Percentiles rank a stretch among this genome's conserved stretches.
These are phyloP conservation scores for Galerucella pusilla DNA, from an alignment of 2,888 invertebrate genomes.

Conservation along the genomic window DNA sequence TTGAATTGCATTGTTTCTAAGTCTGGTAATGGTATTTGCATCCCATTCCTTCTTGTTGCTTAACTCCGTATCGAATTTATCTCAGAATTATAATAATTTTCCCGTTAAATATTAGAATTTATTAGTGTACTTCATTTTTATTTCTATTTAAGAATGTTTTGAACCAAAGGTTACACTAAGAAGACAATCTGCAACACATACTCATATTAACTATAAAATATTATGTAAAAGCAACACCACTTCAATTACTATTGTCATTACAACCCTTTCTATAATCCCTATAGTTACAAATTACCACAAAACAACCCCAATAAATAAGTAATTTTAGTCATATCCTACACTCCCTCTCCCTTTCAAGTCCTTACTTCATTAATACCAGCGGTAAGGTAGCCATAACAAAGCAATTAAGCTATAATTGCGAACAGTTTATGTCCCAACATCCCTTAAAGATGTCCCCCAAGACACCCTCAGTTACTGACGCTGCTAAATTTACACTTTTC, in stretches of 20 bases:
- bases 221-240: not conserved
- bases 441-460: conserved; percentile 40
- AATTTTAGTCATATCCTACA: conserved; percentile 21
- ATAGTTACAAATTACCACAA: conserved; percentile 20
- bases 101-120: too few relatives aligned
- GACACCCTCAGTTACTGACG: conserved; percentile 12
- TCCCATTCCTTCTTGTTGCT: too few relatives aligned
- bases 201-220: not conserved
- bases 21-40: too few relatives aligned
- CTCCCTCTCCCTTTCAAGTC: conserved; percentile 27
- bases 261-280: conserved; percentile 4
- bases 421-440: conserved; percentile 41
- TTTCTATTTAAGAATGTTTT: too few relatives aligned
- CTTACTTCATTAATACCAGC: conserved; percentile 41
- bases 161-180: not conserved
- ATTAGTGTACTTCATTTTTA: too few relatives aligned
- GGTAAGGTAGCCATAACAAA: conserved; percentile 48
- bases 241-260: not conserved
- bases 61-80: too few relatives aligned
- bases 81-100: too few relatives aligned
- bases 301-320: conserved; percentile 31
- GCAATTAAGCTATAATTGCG: conserved; percentile 52
- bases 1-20: too few relatives aligned
- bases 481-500: conserved; percentile 5
- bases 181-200: not conserved